Conservation (phyloP, 2,797 vertebrate species). For the Cyclopterus lumpus region DNA sequence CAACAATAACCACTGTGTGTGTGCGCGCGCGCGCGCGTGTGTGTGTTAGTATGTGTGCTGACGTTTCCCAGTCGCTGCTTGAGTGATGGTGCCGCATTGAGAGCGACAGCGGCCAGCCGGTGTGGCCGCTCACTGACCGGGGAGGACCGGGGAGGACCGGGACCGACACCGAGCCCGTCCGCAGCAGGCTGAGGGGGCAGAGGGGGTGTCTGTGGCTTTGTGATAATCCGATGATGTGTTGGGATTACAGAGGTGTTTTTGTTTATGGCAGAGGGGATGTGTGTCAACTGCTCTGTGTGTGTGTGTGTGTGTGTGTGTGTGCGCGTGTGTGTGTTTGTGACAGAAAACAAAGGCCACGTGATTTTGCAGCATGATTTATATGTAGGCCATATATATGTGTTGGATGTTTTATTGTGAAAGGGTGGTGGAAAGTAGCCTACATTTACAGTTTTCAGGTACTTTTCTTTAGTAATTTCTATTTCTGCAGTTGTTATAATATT, state of each 20-base stretch:
- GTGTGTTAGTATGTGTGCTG: conserved; percentile 47
- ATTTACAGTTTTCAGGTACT: neutral
- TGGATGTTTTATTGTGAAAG: conserved; percentile 22
- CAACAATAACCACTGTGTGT: conserved; percentile 16
- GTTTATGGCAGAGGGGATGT: conserved; percentile 29
- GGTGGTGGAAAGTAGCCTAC: neutral
- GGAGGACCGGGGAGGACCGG: conserved; percentile 23
- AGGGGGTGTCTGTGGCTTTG: neutral
- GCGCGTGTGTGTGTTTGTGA: conserved; percentile 47
- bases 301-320: conserved; percentile 20
- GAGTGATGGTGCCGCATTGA: conserved; percentile 81
- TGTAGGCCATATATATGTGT: neutral
- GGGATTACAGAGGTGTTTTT: conserved; percentile 21
- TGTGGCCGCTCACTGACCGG: conserved; percentile 49
- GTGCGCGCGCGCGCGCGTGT: conserved; percentile 27
- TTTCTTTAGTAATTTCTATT: neutral
- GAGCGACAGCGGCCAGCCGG: conserved; percentile 71
- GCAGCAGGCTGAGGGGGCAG: neutral
- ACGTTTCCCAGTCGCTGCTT: conserved; percentile 67
- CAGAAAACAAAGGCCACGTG: conserved; percentile 60
- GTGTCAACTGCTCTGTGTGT: conserved; percentile 30
- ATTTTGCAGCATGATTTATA: conserved; percentile 41
- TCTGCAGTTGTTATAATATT: neutral
- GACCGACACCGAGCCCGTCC: conserved; percentile 20
- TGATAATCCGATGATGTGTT: conserved; percentile 6